Evolutionary conservation across 2,797 vertebrate species (phyloP), one percentile per base, ranked within the genome.

Genomic region (Bovichtus variegatus): DNA sequence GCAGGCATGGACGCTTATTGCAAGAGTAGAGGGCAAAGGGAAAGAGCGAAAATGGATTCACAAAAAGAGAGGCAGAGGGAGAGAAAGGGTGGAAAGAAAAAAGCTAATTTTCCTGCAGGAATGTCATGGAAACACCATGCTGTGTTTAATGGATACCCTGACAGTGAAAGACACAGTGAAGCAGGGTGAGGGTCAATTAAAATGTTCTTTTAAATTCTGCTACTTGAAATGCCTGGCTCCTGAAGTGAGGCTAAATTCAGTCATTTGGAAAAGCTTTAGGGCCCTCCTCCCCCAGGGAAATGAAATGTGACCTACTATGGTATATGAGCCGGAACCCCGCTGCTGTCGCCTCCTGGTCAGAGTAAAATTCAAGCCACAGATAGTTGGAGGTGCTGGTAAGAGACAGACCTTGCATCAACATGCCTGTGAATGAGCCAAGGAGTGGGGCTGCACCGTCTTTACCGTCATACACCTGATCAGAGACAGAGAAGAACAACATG

Each of bases 311-410:
- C 98, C 97, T 95, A 99, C 98, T 99, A 60, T 96, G 96, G 86
- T 98, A 99, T 76, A 96, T 95, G 89, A 99, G 97, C 63, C 93
- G 96, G 91, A 99, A 99, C 64, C 98, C 98, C 80, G 96, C 95
- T 65, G 97, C 97, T 1, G 96, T 98, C 27, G 91, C 95, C 51
- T 98, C 96, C 34, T 94, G 89, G 84, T 99, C 97, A 0, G 98
- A 97, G 92, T 96, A 97, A 90, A 99, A 99, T 89, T 99, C 98
- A 60, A 99, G 84, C 98, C 98, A 99, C 63, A 99, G 91, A 68
- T 97, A 96, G 93, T 99, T 99, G 61, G 98, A 99, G 62, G 98
- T 99, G 93, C 96, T 98, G 72, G 96, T 97, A 7, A 99, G 92
- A 0, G 96, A 97, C 84, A 97, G 82, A 70, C 96, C 96, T 86